These are phyloP conservation scores for Saturnia pavonia DNA, from an alignment of 2,888 invertebrate genomes.

Conservation along the genomic window DNA sequence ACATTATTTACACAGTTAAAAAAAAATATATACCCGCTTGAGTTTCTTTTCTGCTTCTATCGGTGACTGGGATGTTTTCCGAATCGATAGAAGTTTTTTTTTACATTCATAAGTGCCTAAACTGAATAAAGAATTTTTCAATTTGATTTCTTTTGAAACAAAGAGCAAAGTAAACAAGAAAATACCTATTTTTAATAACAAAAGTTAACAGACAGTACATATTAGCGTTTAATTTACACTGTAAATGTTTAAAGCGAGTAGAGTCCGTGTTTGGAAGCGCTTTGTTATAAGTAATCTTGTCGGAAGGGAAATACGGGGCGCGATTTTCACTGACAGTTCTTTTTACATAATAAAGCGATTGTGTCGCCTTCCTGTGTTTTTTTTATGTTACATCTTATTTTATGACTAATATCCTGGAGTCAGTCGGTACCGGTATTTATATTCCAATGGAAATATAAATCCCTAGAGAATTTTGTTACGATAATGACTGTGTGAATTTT, in stretches of 20 bases:
- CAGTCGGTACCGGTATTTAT: neutral
- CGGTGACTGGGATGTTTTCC: too few species aligned
- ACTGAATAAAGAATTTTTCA: too few species aligned
- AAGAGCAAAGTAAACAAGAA: neutral
- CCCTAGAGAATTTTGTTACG: too few species aligned
- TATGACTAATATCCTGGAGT: neutral
- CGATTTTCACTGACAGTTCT: neutral
- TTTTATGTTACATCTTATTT: conserved; percentile 2
- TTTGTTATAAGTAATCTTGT: neutral
- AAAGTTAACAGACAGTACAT: neutral
- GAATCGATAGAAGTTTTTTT: too few species aligned
- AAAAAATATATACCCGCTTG: too few species aligned
- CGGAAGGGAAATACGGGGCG: neutral
- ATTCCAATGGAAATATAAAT: neutral
- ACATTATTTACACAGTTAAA: too few species aligned
- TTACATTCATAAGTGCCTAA: too few species aligned
- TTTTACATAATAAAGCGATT: neutral
- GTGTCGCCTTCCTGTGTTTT: neutral
- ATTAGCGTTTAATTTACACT: neutral
- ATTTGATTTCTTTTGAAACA: too few species aligned
- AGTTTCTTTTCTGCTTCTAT: too few species aligned
- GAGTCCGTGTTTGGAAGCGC: conserved; percentile 22
- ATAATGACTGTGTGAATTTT: too few species aligned
- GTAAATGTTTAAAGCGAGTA: conserved; percentile 18
- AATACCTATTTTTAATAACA: neutral